Evolutionary conservation across 2,113 vertebrate genomes (phyloP).

Genomic region (Erythrocercus mccallii): DNA sequence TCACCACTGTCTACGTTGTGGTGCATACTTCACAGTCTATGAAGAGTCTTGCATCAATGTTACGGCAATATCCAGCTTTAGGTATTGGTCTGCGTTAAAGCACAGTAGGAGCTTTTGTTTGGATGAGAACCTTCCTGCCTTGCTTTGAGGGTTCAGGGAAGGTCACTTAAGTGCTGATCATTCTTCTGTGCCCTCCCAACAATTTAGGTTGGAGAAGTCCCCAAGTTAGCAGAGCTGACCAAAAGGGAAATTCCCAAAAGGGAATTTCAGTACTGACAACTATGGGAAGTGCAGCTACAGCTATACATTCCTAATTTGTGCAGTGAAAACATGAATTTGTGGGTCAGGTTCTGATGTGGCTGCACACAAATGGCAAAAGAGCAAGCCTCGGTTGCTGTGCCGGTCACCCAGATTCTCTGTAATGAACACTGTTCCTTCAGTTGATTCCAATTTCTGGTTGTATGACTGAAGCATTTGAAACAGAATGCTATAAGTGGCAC

Average conservation of each 20-base stretch:
- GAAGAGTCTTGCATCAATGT: not conserved
- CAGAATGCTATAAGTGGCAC: not conserved
- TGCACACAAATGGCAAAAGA: not conserved
- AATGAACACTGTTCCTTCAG: not conserved
- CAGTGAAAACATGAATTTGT: not conserved
- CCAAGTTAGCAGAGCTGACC: not conserved
- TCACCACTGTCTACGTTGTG: fast-evolving
- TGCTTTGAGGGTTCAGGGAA: not conserved
- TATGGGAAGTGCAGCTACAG: not conserved
- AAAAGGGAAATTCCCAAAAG: too few species aligned
- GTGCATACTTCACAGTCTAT: not conserved
- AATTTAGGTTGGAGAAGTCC: not conserved
- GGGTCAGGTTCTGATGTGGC: not conserved
- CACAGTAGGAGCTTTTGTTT: not conserved
- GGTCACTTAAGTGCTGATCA: not conserved
- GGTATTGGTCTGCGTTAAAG: fast-evolving
- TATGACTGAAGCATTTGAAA: not conserved
- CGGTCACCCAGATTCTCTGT: not conserved
- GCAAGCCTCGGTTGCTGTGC: not conserved
- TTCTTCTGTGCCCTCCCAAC: not conserved
- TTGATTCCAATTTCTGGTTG: not conserved
- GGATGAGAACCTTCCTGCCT: not conserved
- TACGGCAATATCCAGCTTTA: not conserved
- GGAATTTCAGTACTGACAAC: not conserved
- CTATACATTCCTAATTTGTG: not conserved